Base-by-base conservation (phyloP, 1,140 invertebrate species). In the Drosophila nannoptera region DNA sequence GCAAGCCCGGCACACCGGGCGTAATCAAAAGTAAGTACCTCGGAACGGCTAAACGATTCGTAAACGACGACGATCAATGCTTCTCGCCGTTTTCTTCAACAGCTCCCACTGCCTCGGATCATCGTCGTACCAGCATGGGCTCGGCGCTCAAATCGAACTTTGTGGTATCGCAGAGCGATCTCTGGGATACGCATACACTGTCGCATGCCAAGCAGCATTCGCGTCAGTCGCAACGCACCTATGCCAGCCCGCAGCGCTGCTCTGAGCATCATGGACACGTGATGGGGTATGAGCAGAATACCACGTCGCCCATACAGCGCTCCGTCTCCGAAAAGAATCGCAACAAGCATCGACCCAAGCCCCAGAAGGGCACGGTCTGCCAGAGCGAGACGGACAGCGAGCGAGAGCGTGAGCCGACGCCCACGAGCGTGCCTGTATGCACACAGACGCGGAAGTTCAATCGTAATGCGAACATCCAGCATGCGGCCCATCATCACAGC, bases 141-240 rank as follows among this genome's bases (percentile, higher is more conserved):
- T 55, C 86, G 31, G 87, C 86, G 6, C 87, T 92, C 14, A 92
- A 92, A 74, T 92, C 91, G 56, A 92, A 91, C 60, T 92, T 92
- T 72, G 92, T 92, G 43, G 92, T 92, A n/a, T 92, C 92, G 1
- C 92, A 92, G 73, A 92, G 92, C 68, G 92, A 92, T 71, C 75
- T 92, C n/a, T 92, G 92, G 92, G 92, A 92, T 70, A 92, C 92
- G 0, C 92, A 91, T 61, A 92, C 92, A 0, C 91, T 92, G 64
- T 91, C 92, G n/a, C 92, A 92, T 69, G 89, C 89, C 49, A 92
- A 92, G 69, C 90, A 92, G 58, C 90, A 91, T 9, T 90, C 90
- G 46, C 89, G 91, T 76, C 90, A 91, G 61, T 89, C 87, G 65
- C 88, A 81, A 5, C 75, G 88, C 4, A 89, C 87, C 50, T 87